Percentiles rank a stretch among this genome's conserved stretches.
Evolutionary conservation across 2,797 vertebrate genomes (phyloP).

Genomic region (Garrulus glandarius): DNA sequence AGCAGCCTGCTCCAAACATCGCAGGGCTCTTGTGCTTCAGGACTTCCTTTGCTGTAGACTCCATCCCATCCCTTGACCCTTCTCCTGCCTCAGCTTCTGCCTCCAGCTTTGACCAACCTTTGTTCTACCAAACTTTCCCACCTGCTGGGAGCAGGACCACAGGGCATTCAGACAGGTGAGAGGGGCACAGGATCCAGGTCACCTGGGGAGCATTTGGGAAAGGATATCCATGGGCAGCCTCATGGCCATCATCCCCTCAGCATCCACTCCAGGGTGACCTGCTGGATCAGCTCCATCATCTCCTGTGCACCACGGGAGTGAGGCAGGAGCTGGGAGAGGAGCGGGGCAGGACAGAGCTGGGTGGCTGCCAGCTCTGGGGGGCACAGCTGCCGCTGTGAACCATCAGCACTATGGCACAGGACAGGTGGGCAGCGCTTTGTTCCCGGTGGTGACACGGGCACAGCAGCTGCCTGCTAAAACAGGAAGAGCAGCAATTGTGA

Average conservation of each 20-base stretch:
- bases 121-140: neutral
- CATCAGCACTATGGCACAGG: neutral
- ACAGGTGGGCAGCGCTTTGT: neutral
- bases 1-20: neutral
- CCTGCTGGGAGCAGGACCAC: accelerated
- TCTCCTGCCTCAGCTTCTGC: neutral
- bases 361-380: neutral
- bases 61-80: neutral
- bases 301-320: accelerated
- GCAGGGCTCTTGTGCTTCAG: neutral
- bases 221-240: neutral
- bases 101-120: neutral
- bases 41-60: neutral
- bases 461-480: conserved; percentile 45
- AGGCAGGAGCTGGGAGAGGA: neutral
- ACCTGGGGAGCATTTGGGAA: neutral
- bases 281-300: accelerated
- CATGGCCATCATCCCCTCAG: neutral
- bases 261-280: neutral
- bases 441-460: accelerated
- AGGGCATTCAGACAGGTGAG: accelerated
- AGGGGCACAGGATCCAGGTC: neutral
- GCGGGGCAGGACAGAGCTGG: neutral
- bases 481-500: neutral
- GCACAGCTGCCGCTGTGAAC: accelerated